Conservation (phyloP, 2,113 vertebrate genomes). For the Microtus oregoni region DNA sequence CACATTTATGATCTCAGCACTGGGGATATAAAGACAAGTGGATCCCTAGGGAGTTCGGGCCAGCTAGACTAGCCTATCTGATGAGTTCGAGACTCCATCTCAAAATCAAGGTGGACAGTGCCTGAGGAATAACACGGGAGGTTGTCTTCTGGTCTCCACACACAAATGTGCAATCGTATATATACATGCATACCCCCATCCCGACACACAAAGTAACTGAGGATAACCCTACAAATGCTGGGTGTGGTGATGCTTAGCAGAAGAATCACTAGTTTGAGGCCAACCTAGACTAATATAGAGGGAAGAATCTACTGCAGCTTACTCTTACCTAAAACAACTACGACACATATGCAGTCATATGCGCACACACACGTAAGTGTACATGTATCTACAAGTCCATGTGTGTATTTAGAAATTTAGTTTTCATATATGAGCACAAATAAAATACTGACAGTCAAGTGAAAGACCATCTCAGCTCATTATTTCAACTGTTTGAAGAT, state of each 20-base stretch:
- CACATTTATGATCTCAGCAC: neutral
- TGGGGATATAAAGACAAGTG: neutral
- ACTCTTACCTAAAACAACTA: neutral
- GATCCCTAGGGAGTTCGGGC: neutral
- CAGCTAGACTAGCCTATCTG: neutral
- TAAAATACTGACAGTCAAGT: neutral
- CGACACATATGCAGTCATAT: too few species aligned
- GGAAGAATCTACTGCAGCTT: neutral
- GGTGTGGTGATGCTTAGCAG: neutral
- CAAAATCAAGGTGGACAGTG: neutral
- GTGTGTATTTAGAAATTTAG: fast-evolving
- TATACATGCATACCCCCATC: neutral
- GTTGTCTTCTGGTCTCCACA: neutral
- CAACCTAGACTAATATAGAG: neutral
- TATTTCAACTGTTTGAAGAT: neutral
- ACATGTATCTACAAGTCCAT: fast-evolving
- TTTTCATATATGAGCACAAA: fast-evolving
- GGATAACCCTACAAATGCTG: neutral
- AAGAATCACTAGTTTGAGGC: neutral
- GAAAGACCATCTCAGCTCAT: neutral
- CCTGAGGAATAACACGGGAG: neutral
- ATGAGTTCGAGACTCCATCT: neutral
- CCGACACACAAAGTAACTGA: neutral
- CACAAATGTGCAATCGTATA: neutral
- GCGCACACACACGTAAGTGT: fast-evolving